Conservation (phyloP, 1,140 invertebrate species). For the Drosophila lacertosa region DNA sequence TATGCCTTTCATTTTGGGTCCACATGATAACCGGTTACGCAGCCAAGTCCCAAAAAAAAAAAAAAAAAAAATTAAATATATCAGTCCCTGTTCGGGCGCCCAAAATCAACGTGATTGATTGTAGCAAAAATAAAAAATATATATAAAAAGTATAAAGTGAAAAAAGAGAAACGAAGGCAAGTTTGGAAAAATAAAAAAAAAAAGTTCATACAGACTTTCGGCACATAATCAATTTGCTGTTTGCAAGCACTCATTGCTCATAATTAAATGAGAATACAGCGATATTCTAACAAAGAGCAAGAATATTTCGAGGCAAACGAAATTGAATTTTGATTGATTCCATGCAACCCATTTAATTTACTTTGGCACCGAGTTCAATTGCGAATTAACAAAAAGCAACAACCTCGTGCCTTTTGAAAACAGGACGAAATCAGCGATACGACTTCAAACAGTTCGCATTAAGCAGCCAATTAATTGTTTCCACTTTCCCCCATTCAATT, state of each 20-base stretch:
- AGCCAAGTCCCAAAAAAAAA: neutral
- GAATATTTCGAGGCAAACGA: conserved; percentile 10
- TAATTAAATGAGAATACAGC: conserved; percentile 62
- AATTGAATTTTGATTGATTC: conserved; percentile 71
- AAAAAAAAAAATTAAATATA: neutral
- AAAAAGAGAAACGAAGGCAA: no score
- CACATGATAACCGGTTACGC: conserved; percentile 38
- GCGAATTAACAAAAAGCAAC: conserved; percentile 9
- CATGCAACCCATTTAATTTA: conserved; percentile 5
- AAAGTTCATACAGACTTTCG: neutral
- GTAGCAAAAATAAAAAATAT: neutral
- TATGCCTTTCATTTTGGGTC: conserved; percentile 35
- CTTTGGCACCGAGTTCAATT: conserved; percentile 6
- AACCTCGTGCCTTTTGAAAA: neutral
- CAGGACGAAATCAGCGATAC: conserved; percentile 3
- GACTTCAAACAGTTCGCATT: neutral
- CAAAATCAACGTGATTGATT: conserved; percentile 58
- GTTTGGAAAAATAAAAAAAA: neutral
- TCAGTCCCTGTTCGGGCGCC: no score
- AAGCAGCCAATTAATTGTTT: neutral
- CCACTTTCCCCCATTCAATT: no score
- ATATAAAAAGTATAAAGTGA: neutral
- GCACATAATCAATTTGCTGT: conserved; percentile 57
- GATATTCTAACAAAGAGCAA: conserved; percentile 5
- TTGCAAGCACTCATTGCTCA: conserved; percentile 22